Evolutionary conservation across 2,113 vertebrate genomes (phyloP).

Genomic region (Plestiodon gilberti): DNA sequence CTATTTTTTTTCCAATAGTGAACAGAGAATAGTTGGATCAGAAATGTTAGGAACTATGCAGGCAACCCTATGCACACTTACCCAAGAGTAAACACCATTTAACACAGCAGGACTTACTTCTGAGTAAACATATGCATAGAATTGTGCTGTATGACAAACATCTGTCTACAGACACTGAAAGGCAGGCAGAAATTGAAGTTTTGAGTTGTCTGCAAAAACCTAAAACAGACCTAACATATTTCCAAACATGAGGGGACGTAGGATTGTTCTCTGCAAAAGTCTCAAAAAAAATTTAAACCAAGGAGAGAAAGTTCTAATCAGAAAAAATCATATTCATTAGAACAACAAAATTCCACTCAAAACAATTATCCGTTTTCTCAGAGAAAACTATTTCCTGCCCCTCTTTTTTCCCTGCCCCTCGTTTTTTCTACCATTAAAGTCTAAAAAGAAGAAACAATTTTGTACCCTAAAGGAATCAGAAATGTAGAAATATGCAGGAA

Average conservation of each 20-base stretch:
- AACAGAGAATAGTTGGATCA: neutral
- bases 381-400: neutral
- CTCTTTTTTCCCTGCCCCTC: neutral
- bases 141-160: neutral
- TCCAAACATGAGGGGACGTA: neutral
- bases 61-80: no score
- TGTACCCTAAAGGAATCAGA: neutral
- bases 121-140: no score
- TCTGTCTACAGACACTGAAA: no score
- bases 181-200: neutral
- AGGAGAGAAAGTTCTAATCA: neutral
- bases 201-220: neutral
- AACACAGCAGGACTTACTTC: no score
- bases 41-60: neutral
- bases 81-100: no score
- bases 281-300: neutral
- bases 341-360: neutral
- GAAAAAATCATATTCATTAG: neutral
- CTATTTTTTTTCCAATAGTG: neutral
- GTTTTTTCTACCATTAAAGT: neutral
- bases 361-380: neutral
- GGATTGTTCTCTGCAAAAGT: neutral
- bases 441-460: neutral
- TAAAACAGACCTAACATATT: neutral
- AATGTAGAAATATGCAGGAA: slow-evolving; percentile 7